Evolutionary conservation across 2,113 vertebrate species (phyloP), one percentile per base, ranked within the genome.

Genomic region (Ammodytes dubius): DNA sequence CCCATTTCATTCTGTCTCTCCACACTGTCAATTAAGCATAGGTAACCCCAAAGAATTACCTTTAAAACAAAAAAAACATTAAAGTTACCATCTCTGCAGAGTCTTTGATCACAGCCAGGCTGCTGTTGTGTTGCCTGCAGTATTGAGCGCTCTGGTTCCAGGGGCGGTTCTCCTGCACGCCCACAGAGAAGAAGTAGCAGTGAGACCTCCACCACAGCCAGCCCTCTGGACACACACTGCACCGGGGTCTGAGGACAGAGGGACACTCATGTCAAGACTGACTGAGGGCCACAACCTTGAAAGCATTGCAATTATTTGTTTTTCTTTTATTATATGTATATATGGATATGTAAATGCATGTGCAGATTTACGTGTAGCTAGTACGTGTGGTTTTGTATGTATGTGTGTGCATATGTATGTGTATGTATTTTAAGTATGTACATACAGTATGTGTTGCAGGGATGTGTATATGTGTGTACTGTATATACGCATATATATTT

Each of bases 121-220:
- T 88, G 85, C 89, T 81, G 85, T 74, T 74, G 66, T 81, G 81
- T 0, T 17, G 47, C 52, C 0, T 49, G 64, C 89, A 89, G 71
- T 89, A 91, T 70, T 79, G 46, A 0, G 45, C 45, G 10, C 90
- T 88, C 70, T 78, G 49, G 0, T 46, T 73, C 87, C 90, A 91
- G 49, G 0, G 52, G 0, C 52, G 81, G 1, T 87, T 17, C 1
- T 88, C 72, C 66, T 80, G 19, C 45, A 64, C 66, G 6, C 72
- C 76, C 0, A 71, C 35, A 1, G 90, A 87, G 17, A 91, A 89
- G 56, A 85, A 89, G 76, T 86, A 89, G 79, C 87, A 89, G 67
- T 40, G 79, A 15, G 37, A 2, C 14, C 46, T 81, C 90, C 90
- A 71, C 85, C 83, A 89, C 5, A 65, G 9, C 90, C 90, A 91